Evolutionary conservation across 2,888 invertebrate genomes (phyloP).

Genomic region (Himalopsyche kuldschensis): DNA sequence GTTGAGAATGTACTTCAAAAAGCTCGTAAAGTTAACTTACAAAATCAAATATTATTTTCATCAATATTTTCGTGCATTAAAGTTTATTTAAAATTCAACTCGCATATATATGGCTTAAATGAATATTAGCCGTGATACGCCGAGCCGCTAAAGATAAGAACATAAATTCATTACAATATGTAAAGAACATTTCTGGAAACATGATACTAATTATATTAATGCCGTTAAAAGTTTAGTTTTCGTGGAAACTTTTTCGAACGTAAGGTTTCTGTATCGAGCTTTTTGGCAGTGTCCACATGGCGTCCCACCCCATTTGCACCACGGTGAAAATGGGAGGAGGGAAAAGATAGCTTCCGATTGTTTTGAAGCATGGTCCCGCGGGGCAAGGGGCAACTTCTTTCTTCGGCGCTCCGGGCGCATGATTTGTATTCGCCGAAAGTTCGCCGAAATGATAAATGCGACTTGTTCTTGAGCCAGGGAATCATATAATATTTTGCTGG

Average conservation of each 20-base stretch:
- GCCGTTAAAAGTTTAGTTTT: neutral
- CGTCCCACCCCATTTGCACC: neutral
- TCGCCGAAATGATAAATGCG: slow-evolving; percentile 30
- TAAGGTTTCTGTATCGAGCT: neutral
- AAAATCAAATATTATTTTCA: neutral
- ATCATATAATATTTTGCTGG: slow-evolving; percentile 32
- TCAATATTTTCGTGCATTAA: neutral
- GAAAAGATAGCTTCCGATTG: neutral
- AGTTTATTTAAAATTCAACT: neutral
- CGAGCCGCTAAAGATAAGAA: slow-evolving; percentile 18
- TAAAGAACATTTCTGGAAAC: neutral
- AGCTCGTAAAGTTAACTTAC: too few species aligned
- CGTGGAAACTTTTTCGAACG: neutral
- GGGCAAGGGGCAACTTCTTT: slow-evolving; percentile 13
- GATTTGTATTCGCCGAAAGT: slow-evolving; percentile 28
- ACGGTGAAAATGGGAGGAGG: neutral
- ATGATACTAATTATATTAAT: neutral
- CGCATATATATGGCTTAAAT: neutral
- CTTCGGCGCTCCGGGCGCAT: slow-evolving; percentile 14
- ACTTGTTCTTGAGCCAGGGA: slow-evolving; percentile 28
- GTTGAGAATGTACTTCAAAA: too few species aligned
- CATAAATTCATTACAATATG: slow-evolving; percentile 13
- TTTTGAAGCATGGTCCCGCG: neutral
- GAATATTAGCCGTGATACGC: neutral
- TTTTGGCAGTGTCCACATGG: slow-evolving; percentile 11